phyloP scores from a whole-genome alignment of 2,888 invertebrate species.

The Drosophila recens region DNA sequence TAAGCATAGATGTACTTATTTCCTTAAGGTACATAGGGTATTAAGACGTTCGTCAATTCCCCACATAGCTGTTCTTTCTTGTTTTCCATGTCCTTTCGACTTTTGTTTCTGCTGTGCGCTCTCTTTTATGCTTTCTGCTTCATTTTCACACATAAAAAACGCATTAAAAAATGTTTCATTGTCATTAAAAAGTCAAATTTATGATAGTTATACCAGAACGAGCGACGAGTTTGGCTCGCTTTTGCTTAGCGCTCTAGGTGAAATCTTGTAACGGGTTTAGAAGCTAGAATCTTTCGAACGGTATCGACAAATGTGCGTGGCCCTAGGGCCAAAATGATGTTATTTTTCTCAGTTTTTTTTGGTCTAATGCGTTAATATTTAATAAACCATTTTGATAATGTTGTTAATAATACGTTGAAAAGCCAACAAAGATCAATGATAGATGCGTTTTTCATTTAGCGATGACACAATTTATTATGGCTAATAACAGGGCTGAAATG shows the following conservation, averaged over 20 bases:
- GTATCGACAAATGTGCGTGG: conserved; percentile 48
- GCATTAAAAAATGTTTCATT: conserved; percentile 72
- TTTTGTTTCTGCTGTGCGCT: conserved; percentile 30
- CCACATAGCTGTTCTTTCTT: conserved; percentile 19
- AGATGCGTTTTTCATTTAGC: conserved; percentile 46
- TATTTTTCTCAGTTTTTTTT: conserved; percentile 4
- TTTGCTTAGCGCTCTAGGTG: conserved; percentile 59
- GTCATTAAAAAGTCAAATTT: conserved; percentile 79
- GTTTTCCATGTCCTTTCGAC: conserved; percentile 50
- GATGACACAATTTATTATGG: conserved; percentile 60
- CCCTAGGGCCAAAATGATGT: conserved; percentile 26
- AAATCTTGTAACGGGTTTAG: conserved; percentile 67
- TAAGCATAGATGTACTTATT: not conserved
- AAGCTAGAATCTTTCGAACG: conserved; percentile 60
- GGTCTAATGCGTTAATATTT: conserved; percentile 72
- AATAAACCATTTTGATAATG: conserved; percentile 42
- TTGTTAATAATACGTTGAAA: conserved; percentile 39
- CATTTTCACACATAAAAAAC: conserved; percentile 77
- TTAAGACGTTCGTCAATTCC: not conserved
- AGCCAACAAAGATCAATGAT: conserved; percentile 42
- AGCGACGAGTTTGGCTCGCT: conserved; percentile 47
- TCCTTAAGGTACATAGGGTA: not conserved
- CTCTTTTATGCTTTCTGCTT: conserved; percentile 57
- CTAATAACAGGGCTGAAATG: conserved; percentile 42
- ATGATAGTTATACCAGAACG: conserved; percentile 57